Conservation (phyloP, 2,888 invertebrate genomes). For the Apamea anceps region DNA sequence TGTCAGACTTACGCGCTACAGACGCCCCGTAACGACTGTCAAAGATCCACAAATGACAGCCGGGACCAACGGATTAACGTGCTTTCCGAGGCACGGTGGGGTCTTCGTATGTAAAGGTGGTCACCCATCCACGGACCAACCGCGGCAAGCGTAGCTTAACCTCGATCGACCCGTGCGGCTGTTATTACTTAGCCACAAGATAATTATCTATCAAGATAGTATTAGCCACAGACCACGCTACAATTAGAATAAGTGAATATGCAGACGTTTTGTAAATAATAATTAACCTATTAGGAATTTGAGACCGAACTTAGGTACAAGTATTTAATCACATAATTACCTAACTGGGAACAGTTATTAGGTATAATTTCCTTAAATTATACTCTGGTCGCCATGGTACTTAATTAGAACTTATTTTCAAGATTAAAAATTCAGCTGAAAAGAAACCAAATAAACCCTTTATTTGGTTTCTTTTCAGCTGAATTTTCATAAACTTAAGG, state of each 20-base stretch:
- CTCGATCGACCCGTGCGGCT: too few species aligned
- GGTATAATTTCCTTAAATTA: slow-evolving; percentile 12
- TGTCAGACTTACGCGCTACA: too few species aligned
- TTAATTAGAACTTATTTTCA: slow-evolving; percentile 4
- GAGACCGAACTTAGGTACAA: slow-evolving; percentile 15
- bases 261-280: slow-evolving; percentile 11
- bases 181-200: too few species aligned
- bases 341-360: not conserved
- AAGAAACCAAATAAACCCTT: too few species aligned
- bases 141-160: too few species aligned
- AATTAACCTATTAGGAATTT: slow-evolving; percentile 44
- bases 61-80: too few species aligned
- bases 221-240: slow-evolving; percentile 5
- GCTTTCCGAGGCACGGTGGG: too few species aligned
- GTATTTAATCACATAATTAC: slow-evolving; percentile 28
- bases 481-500: not conserved
- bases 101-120: too few species aligned
- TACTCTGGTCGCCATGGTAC: not conserved
- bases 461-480: not conserved
- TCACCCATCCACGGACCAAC: too few species aligned
- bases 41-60: too few species aligned
- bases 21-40: too few species aligned
- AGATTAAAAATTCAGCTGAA: too few species aligned
- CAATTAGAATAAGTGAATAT: slow-evolving; percentile 32
- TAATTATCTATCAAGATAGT: not conserved